Base-by-base conservation (phyloP, 2,888 invertebrate genomes). In the Dasysyrphus tricinctus region DNA sequence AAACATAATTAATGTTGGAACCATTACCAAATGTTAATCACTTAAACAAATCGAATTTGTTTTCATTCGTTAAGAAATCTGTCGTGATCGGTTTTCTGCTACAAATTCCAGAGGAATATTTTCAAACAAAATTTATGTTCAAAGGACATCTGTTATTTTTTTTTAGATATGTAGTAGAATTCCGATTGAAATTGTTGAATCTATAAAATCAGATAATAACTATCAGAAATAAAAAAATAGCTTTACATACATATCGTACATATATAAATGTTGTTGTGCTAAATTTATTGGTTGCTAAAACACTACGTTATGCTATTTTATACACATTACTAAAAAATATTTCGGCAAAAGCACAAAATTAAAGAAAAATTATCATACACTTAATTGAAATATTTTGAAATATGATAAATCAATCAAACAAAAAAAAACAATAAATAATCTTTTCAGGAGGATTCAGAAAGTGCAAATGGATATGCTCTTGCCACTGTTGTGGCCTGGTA, bases 371-470 rank as follows among this genome's bases (percentile, higher is more conserved):
- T 32, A 42, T 76, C 51, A 32, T 63, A 47, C 16, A 19, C 11
- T n/a, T n/a, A 49, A 37, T 14, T 47, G 12, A 51, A 29, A 4
- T 29, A 49, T 37, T 39, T 69, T 77, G n/a, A 14, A 54, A 39
- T 24, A 24, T 5, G 19, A 49, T 57, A 89, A 90, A 85, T 51
- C 34, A 61, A n/a, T n/a, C n/a, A 42, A n/a, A 8, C 37, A 65
- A 65, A 65, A 67, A 34, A 49, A 49, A 67, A 67, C 37, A 51
- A 34, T 37, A 51, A 69, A 7, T 39, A 63, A 69, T 67, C 77
- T 78, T 94, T 94, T 92, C 95, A 96, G 96, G 95, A 95, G 92
- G 95, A 95, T 91, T 92, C 94, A 91, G 93, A 94, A 91, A 94
- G 94, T 90, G 94, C 94, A 88, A 93, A 95, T 91, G 95, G 95